Evolutionary conservation across 1,140 invertebrate species (phyloP), one percentile per base, ranked within the genome.

Genomic region (Drosophila repleta): DNA sequence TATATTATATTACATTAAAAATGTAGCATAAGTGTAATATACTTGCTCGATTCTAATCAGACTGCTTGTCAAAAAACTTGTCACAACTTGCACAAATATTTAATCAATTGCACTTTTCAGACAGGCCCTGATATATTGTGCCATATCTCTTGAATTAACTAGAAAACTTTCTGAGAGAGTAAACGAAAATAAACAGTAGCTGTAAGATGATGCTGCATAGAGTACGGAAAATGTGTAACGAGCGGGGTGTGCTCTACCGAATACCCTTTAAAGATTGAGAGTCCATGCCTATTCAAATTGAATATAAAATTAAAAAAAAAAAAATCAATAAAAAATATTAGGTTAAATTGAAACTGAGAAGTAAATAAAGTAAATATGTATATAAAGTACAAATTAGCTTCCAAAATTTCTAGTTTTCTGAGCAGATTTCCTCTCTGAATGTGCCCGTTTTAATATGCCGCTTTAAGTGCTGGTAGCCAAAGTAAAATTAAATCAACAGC

Each of bases 401-500:
- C 13, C n/a, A 3, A 39, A 6, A 3, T 21, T 46, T 46, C 24
- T 0, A 6, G 26, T 45, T 7, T 8, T 45, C 41, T 46, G 17
- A 6, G 26, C 13, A 8, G 18, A 15, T 49, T 49, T n/a, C 20
- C 1, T 15, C 2, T n/a, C 13, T 37, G 13, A 15, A 26, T 29
- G 60, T 21, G 60, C 46, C 17, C 37, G 3, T 10, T 17, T 60
- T 0, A 1, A 1, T n/a, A n/a, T n/a, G n/a, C n/a, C 20, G 4
- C 11, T 17, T 10, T 26, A 11, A 39, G 26, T 26, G 1, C 6
- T 18, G 35, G 39, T 52, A 45, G 26, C 48, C 32, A 64, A 49
- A 66, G 46, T 52, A 41, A 83, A 83, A 82, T 82, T 75, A 60
- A 82, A 75, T 79, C 70, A 78, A 74, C 60, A 79, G 41, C 49